These are phyloP conservation scores for Drepanosiphum platanoidis DNA, from an alignment of 2,888 invertebrate species.

Conservation along the genomic window DNA sequence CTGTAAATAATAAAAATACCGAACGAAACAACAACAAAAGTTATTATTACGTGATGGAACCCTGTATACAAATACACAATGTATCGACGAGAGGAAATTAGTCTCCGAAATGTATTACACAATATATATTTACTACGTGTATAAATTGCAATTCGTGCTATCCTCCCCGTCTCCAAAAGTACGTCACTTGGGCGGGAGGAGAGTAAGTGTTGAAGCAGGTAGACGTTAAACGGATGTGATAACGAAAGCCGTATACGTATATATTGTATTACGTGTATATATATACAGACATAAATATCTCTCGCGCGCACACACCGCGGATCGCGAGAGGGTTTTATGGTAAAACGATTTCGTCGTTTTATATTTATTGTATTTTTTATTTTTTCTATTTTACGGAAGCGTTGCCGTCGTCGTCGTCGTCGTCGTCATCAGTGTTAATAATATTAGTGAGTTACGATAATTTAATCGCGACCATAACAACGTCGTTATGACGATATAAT, in stretches of 20 bases:
- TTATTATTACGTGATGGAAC: not conserved
- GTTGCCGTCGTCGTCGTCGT: too few species aligned
- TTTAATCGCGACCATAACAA: not conserved
- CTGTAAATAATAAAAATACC: too few species aligned
- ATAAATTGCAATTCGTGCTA: slow-evolving; percentile 14
- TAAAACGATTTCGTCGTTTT: not conserved
- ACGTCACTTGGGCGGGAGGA: not conserved
- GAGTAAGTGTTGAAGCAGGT: not conserved
- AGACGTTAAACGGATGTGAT: not conserved
- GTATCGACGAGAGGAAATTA: slow-evolving; percentile 41
- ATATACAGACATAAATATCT: not conserved
- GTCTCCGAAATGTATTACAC: slow-evolving; percentile 28
- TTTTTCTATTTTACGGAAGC: not conserved
- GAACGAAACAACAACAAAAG: not conserved
- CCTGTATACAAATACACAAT: not conserved
- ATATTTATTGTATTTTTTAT: not conserved
- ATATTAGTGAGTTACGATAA: not conserved
- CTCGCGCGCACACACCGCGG: not conserved
- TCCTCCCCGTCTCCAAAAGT: not conserved
- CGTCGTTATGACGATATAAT: not conserved
- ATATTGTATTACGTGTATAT: slow-evolving; percentile 1
- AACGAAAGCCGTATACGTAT: not conserved
- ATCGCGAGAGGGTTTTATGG: not conserved
- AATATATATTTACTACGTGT: not conserved
- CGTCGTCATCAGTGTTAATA: not conserved